phyloP scores from a whole-genome alignment of 1,140 invertebrate species.

The Achroia grisella region DNA sequence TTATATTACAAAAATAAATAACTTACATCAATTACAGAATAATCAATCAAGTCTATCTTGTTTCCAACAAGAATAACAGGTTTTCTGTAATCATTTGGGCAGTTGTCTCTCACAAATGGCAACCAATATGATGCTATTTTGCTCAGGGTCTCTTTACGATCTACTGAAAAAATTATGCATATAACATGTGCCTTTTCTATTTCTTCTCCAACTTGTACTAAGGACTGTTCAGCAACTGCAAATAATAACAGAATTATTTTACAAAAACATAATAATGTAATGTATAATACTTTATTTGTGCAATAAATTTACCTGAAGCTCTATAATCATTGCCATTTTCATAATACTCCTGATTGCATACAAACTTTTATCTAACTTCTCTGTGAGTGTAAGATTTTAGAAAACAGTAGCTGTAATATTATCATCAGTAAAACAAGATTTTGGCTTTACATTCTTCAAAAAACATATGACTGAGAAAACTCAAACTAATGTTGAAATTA shows the following conservation, averaged over 20 bases:
- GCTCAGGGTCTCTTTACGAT: conserved; percentile 93
- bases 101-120: conserved; percentile 88
- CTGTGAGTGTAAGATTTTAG: no score
- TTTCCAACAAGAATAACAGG: conserved; percentile 98
- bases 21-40: conserved; percentile 93
- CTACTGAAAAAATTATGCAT: conserved; percentile 97
- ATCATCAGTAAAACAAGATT: no score
- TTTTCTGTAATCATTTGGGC: conserved; percentile 81
- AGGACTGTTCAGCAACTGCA: conserved; percentile 89
- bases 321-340: neutral
- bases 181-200: conserved; percentile 96
- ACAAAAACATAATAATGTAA: conserved; percentile 13
- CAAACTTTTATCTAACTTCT: no score
- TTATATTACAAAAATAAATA: neutral
- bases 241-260: conserved; percentile 26
- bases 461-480: no score
- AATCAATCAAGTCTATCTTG: conserved; percentile 96
- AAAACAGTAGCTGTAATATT: no score
- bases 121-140: conserved; percentile 95
- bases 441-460: no score
- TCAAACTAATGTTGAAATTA: no score
- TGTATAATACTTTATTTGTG: neutral
- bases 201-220: conserved; percentile 90
- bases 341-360: no score
- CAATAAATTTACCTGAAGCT: neutral